These are phyloP conservation scores for Phoxinus dragarum DNA, from an alignment of 2,797 vertebrate genomes.

Conservation along the genomic window DNA sequence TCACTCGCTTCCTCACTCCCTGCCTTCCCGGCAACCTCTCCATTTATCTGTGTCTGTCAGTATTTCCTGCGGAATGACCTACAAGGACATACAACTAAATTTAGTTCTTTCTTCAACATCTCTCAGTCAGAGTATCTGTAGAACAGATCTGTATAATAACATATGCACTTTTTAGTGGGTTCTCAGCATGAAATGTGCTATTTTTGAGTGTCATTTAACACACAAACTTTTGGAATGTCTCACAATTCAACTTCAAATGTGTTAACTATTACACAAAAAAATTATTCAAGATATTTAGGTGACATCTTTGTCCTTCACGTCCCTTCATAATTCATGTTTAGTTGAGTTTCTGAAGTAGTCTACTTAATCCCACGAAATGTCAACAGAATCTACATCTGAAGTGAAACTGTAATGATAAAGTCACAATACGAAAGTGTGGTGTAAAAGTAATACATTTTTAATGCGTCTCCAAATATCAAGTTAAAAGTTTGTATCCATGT, in stretches of 20 bases:
- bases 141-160: background rate
- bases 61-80: conserved; percentile 23
- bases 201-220: background rate
- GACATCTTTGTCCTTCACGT: background rate
- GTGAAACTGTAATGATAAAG: background rate
- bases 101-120: background rate
- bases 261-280: background rate
- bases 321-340: background rate
- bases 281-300: background rate
- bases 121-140: background rate
- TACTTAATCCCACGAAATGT: background rate
- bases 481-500: background rate
- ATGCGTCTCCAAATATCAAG: background rate
- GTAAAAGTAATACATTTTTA: background rate
- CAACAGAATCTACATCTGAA: background rate
- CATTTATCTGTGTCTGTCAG: conserved; percentile 40
- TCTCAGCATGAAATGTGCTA: background rate
- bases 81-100: conserved; percentile 21
- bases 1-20: conserved; percentile 8
- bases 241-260: background rate
- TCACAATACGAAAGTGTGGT: background rate
- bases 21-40: conserved; percentile 29
- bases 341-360: background rate
- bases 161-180: background rate
- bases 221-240: background rate